These are phyloP conservation scores for Coranthus polyacanthus DNA, from an alignment of 2,797 vertebrate genomes.

Conservation along the genomic window DNA sequence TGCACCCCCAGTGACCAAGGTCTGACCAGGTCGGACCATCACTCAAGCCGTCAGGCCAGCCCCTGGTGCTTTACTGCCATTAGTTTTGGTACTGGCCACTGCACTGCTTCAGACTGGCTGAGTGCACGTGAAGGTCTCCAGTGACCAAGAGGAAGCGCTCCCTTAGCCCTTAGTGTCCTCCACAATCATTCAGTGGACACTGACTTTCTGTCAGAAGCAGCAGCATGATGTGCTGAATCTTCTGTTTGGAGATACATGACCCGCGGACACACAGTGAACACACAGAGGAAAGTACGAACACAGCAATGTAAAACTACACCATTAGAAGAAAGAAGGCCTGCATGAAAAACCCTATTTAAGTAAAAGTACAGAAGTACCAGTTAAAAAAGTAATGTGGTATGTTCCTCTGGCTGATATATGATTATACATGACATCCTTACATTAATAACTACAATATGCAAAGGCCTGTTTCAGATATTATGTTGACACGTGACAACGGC, in stretches of 20 bases:
- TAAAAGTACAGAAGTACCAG: too few species aligned
- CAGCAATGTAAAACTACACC: too few species aligned
- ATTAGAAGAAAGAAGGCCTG: too few species aligned
- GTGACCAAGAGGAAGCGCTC: conserved; percentile 54
- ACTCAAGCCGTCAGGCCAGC: conserved; percentile 59
- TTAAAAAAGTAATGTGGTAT: too few species aligned
- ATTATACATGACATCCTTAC: too few species aligned
- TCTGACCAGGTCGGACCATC: conserved; percentile 59
- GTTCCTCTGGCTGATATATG: too few species aligned
- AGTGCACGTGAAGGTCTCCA: conserved; percentile 55
- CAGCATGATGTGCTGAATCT: conserved; percentile 20
- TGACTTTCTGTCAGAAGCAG: conserved; percentile 34
- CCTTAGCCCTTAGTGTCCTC: conserved; percentile 58
- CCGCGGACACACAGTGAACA: conserved; percentile 7
- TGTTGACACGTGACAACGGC: too few species aligned
- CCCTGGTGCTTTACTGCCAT: conserved; percentile 65
- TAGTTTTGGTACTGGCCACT: conserved; percentile 66
- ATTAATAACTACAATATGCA: too few species aligned
- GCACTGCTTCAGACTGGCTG: conserved; percentile 65
- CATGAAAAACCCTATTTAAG: too few species aligned
- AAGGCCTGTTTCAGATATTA: too few species aligned
- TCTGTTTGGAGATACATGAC: conserved; percentile 33
- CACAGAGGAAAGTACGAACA: too few species aligned
- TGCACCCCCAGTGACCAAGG: conserved; percentile 59
- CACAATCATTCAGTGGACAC: conserved; percentile 59